phyloP scores from a whole-genome alignment of 2,113 vertebrate species.

The Gyps fulvus region DNA sequence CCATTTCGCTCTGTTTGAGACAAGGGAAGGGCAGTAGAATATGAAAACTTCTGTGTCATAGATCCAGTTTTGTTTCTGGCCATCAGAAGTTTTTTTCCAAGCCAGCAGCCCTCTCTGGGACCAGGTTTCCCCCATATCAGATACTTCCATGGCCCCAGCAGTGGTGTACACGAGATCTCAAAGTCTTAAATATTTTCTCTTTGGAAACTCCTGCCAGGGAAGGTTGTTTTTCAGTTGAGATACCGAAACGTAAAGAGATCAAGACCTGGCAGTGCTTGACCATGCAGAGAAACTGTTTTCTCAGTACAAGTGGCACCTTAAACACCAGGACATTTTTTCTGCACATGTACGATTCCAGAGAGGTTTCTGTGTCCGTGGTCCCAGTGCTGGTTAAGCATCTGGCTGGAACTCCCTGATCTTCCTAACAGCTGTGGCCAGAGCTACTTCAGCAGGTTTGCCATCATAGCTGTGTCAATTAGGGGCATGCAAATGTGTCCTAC shows the following conservation, averaged over 20 bases:
- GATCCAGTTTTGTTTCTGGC: background rate
- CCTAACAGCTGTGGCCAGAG: background rate
- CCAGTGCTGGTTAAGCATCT: background rate
- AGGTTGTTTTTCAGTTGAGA: background rate
- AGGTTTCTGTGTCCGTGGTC: accelerated
- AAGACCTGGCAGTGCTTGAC: background rate
- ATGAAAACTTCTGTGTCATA: background rate
- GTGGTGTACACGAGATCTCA: background rate
- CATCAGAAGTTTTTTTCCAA: background rate
- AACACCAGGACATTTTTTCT: background rate
- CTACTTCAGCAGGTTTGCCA: background rate
- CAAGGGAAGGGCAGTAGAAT: background rate
- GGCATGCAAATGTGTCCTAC: background rate
- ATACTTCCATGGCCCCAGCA: background rate
- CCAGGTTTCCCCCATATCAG: background rate
- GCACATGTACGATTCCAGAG: background rate
- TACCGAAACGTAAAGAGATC: background rate
- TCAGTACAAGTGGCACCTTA: background rate
- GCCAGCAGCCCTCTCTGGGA: background rate
- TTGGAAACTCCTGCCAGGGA: background rate
- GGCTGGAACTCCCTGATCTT: background rate
- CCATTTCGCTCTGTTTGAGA: background rate
- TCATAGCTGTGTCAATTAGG: background rate
- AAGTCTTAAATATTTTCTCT: background rate
- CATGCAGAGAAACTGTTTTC: background rate